Evolutionary conservation across 2,113 vertebrate species (phyloP).

Genomic region (Leiothrix lutea): DNA sequence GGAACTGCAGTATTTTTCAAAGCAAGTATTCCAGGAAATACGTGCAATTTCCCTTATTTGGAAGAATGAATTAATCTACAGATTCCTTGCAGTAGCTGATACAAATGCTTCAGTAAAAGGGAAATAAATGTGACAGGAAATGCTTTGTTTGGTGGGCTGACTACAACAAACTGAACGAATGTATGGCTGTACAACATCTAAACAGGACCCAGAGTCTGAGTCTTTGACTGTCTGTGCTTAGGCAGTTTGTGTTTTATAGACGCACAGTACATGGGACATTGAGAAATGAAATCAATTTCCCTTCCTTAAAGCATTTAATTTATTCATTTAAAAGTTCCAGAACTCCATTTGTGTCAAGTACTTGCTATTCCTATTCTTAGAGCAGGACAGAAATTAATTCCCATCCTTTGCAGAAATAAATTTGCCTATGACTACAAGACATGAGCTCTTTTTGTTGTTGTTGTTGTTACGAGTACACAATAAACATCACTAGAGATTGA

Average conservation of each 20-base stretch:
- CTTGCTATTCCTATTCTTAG: neutral
- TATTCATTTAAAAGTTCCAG: neutral
- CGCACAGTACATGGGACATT: fast-evolving
- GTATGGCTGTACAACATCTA: neutral
- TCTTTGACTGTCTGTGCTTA: neutral
- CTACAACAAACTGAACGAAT: neutral
- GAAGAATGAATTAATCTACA: neutral
- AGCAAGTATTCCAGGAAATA: neutral
- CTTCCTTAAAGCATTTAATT: neutral
- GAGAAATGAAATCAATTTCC: neutral
- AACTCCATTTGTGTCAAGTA: neutral
- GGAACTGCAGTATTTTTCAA: neutral
- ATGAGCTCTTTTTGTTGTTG: neutral
- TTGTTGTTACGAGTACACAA: neutral
- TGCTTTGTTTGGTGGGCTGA: neutral
- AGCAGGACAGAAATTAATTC: neutral
- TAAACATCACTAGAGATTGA: neutral
- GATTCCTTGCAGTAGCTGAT: neutral
- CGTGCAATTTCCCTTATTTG: neutral
- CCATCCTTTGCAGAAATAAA: neutral
- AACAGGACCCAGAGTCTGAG: neutral
- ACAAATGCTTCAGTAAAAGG: neutral
- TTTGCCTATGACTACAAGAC: neutral
- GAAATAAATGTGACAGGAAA: neutral
- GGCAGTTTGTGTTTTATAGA: neutral